phyloP scores from a whole-genome alignment of 2,113 vertebrate genomes.

The Malaclemys terrapin region DNA sequence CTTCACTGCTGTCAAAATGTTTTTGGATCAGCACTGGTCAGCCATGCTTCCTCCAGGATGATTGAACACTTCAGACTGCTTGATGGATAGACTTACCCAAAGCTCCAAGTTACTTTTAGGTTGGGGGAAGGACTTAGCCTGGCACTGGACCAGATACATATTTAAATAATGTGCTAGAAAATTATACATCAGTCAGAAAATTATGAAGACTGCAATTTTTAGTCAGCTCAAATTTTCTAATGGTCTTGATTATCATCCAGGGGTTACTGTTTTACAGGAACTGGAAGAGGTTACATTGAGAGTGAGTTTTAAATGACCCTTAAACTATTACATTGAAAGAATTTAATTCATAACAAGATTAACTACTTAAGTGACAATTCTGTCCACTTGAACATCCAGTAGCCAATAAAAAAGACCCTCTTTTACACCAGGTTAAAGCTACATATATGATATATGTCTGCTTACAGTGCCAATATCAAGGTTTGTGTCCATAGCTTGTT shows the following conservation, averaged over 20 bases:
- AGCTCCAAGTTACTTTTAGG: constrained; percentile 72
- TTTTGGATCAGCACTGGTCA: constrained; percentile 37
- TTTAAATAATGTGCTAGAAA: constrained; percentile 53
- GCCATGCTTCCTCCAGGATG: constrained; percentile 35
- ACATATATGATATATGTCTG: background rate
- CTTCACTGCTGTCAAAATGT: background rate
- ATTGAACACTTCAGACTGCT: constrained; percentile 47
- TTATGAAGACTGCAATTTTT: constrained; percentile 64
- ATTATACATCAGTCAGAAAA: constrained; percentile 69
- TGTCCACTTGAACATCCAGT: constrained; percentile 23
- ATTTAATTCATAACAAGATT: constrained; percentile 60
- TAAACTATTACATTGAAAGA: constrained; percentile 62
- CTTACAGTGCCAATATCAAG: background rate
- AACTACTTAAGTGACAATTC: constrained; percentile 70
- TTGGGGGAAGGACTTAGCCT: constrained; percentile 49
- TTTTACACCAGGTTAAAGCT: background rate
- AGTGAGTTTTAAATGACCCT: constrained; percentile 74
- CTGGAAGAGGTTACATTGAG: constrained; percentile 65
- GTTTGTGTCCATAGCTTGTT: background rate
- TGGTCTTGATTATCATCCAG: constrained; percentile 63
- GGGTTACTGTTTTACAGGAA: constrained; percentile 71
- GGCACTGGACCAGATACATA: constrained; percentile 40
- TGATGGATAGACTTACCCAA: constrained; percentile 66
- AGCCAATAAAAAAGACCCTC: constrained; percentile 1
- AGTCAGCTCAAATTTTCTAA: constrained; percentile 61